A percentile compares a stretch with the other conserved stretches of the same genome.
phyloP scores from a whole-genome alignment of 2,113 vertebrate genomes.

The Micronisus gabar region DNA sequence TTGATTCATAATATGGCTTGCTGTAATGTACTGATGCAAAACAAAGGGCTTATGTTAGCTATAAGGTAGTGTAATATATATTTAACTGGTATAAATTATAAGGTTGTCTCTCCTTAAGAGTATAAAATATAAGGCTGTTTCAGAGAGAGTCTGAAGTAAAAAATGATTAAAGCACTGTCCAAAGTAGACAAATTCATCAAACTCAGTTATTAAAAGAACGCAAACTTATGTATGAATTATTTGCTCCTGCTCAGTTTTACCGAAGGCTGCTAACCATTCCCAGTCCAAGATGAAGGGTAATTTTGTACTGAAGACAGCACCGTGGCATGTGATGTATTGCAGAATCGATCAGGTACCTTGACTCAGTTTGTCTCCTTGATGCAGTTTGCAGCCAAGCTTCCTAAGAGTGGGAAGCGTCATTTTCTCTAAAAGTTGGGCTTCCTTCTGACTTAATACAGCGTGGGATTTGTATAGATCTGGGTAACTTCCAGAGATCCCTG shows the following conservation, averaged over 20 bases:
- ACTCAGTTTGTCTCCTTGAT: not conserved
- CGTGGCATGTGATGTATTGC: not conserved
- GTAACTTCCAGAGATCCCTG: not conserved
- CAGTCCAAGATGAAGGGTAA: not conserved
- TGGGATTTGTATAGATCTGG: not conserved
- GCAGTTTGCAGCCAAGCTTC: not conserved
- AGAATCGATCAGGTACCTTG: not conserved
- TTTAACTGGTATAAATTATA: slow-evolving; percentile 49
- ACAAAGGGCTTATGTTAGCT: slow-evolving; percentile 51
- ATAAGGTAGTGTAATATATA: slow-evolving; percentile 11
- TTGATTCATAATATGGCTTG: slow-evolving; percentile 36
- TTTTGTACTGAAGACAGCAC: slow-evolving; percentile 4
- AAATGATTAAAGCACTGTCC: slow-evolving; percentile 20
- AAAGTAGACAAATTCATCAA: slow-evolving; percentile 46
- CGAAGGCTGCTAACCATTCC: not conserved
- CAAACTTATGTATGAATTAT: slow-evolving; percentile 17
- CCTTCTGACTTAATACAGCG: not conserved
- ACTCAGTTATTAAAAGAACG: slow-evolving; percentile 30
- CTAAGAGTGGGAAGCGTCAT: not conserved
- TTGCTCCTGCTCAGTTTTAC: slow-evolving; percentile 5
- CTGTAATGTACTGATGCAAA: not conserved
- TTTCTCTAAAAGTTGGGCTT: not conserved
- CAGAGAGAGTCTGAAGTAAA: slow-evolving; percentile 5
- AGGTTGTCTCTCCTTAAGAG: slow-evolving; percentile 3
- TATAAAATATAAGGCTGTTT: slow-evolving; percentile 28